These are phyloP conservation scores for Eristalinus aeneus DNA, from an alignment of 2,888 invertebrate genomes.

Conservation along the genomic window DNA sequence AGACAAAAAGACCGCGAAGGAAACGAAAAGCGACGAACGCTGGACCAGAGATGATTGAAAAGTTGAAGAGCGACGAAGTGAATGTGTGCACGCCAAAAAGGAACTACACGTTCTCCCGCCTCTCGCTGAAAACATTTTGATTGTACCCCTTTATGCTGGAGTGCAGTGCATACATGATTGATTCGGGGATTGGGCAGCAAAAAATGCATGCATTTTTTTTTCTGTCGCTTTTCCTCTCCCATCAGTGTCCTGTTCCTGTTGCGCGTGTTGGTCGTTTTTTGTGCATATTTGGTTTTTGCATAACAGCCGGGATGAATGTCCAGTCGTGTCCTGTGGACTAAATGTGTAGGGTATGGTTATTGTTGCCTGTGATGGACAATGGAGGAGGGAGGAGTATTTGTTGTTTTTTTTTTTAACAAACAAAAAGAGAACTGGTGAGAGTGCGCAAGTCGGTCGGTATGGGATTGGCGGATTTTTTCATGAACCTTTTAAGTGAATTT, in stretches of 20 bases:
- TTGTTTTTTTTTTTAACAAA: background rate
- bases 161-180: slow-evolving; percentile 61
- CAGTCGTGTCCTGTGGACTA: slow-evolving; percentile 44
- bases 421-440: background rate
- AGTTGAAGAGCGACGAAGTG: slow-evolving; percentile 59
- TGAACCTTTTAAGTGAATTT: background rate
- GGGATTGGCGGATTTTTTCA: slow-evolving; percentile 29
- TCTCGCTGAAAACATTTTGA: slow-evolving; percentile 65
- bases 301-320: slow-evolving; percentile 61
- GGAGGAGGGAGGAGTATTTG: background rate
- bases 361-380: slow-evolving; percentile 36
- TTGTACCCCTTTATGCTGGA: slow-evolving; percentile 63
- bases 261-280: background rate
- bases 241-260: slow-evolving; percentile 19
- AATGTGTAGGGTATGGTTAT: slow-evolving; percentile 48
- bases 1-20: slow-evolving; percentile 3
- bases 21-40: background rate
- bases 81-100: background rate
- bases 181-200: slow-evolving; percentile 24
- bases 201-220: background rate
- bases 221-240: background rate
- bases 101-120: slow-evolving; percentile 54
- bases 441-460: slow-evolving; percentile 27
- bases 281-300: slow-evolving; percentile 51
- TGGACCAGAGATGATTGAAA: slow-evolving; percentile 53